Percentiles rank a stretch among this genome's conserved stretches.
Evolutionary conservation across 2,113 vertebrate species (phyloP).

Genomic region (Cyprinodon tularosa): DNA sequence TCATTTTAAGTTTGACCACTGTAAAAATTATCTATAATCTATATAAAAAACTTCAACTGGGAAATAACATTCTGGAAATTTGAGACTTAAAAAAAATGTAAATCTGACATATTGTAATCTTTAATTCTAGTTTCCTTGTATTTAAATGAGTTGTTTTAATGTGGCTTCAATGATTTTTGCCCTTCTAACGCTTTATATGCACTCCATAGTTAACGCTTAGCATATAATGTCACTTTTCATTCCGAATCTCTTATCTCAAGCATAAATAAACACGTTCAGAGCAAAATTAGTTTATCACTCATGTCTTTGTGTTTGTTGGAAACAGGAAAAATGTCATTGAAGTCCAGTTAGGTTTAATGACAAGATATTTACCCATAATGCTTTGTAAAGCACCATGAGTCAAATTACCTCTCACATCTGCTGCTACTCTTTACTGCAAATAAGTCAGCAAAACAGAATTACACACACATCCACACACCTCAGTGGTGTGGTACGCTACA

Average conservation of each 20-base stretch:
- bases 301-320: constrained; percentile 11
- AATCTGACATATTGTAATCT: constrained; percentile 36
- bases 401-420: constrained; percentile 76
- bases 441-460: constrained; percentile 29
- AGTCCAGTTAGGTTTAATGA: constrained; percentile 60
- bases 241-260: constrained; percentile 12
- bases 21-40: too few species aligned
- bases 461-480: constrained; percentile 11
- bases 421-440: constrained; percentile 61
- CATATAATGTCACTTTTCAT: constrained; percentile 16
- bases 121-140: constrained; percentile 41
- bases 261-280: neutral
- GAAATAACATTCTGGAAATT: neutral
- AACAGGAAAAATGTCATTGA: constrained; percentile 61
- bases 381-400: constrained; percentile 67
- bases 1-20: too few species aligned
- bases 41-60: too few species aligned
- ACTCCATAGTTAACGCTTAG: neutral
- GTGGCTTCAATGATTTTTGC: constrained; percentile 29
- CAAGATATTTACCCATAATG: constrained; percentile 69
- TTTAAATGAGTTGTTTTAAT: constrained; percentile 61
- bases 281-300: neutral
- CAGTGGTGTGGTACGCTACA: neutral
- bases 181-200: constrained; percentile 19
- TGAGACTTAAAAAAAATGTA: neutral